phyloP scores from a whole-genome alignment of 2,888 invertebrate genomes.

The Drosophila buzzatii region DNA sequence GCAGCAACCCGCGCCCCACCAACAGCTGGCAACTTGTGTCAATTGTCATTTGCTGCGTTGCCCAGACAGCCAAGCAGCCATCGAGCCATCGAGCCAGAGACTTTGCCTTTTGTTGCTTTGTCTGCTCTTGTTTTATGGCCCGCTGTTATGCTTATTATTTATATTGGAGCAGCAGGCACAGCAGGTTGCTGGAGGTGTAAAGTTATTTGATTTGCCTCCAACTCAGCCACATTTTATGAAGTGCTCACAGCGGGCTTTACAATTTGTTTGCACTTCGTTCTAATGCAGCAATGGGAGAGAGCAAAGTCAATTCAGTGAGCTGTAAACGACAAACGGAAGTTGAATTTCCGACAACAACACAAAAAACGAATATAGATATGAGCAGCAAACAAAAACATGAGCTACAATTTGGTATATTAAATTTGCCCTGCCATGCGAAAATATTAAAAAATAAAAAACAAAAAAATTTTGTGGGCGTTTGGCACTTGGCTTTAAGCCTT shows the following conservation, averaged over 20 bases:
- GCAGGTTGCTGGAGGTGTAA: conserved; percentile 60
- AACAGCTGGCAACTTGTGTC: conserved; percentile 60
- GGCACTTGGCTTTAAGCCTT: conserved; percentile 28
- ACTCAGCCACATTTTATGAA: conserved; percentile 67
- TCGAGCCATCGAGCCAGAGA: not conserved
- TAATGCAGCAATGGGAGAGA: not conserved
- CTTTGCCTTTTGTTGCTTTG: conserved; percentile 20
- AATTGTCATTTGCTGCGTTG: conserved; percentile 73
- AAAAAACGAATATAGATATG: conserved; percentile 18
- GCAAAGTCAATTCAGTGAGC: conserved; percentile 52
- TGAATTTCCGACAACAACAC: conserved; percentile 41
- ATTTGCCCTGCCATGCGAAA: conserved; percentile 17
- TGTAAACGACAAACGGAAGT: conserved; percentile 67
- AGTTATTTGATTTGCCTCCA: conserved; percentile 56
- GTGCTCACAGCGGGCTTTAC: conserved; percentile 68
- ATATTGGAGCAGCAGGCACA: conserved; percentile 57
- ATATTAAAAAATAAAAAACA: conserved; percentile 6
- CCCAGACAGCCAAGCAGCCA: conserved; percentile 19
- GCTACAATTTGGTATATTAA: conserved; percentile 30
- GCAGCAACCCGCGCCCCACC: not conserved
- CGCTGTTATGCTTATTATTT: conserved; percentile 73
- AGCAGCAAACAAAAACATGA: conserved; percentile 23
- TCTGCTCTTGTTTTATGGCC: conserved; percentile 60
- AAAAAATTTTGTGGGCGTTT: conserved; percentile 6
- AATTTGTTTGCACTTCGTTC: conserved; percentile 52